Conservation (phyloP, 2,888 invertebrate species). For the Seira musarum region DNA sequence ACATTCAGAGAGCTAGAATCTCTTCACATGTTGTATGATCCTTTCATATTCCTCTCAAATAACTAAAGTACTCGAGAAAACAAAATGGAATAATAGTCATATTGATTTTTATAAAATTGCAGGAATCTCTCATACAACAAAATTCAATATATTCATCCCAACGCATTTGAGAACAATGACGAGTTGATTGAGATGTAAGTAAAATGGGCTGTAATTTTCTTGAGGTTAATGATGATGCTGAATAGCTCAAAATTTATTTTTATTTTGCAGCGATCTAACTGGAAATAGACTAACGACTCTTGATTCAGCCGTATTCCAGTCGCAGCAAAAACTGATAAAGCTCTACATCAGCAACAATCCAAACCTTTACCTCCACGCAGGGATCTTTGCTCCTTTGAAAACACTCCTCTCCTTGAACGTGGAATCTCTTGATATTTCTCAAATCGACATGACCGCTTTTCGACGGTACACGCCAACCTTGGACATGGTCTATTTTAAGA, state of each 20-base stretch:
- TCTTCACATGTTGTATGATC: constrained; percentile 74
- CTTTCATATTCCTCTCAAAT: no score
- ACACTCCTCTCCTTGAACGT: constrained; percentile 71
- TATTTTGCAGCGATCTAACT: constrained; percentile 38
- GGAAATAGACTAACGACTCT: constrained; percentile 33
- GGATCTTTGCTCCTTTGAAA: constrained; percentile 46
- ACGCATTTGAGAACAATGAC: constrained; percentile 53
- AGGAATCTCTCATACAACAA: constrained; percentile 54
- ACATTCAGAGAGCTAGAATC: constrained; percentile 73
- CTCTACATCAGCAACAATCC: constrained; percentile 72
- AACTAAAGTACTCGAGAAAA: no score
- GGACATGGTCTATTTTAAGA: constrained; percentile 77
- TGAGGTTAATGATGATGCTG: not conserved
- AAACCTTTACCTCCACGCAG: constrained; percentile 73
- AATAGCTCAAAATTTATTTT: not conserved
- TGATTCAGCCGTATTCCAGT: constrained; percentile 10
- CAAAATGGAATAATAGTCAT: no score
- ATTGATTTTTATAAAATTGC: constrained; percentile 26
- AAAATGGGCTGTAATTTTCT: not conserved
- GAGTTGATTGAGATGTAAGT: constrained; percentile 57
- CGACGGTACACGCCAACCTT: constrained; percentile 73
- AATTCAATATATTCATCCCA: constrained; percentile 49
- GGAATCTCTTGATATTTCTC: constrained; percentile 75
- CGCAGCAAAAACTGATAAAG: constrained; percentile 20
- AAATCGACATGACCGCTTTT: constrained; percentile 75